phyloP scores from a whole-genome alignment of 2,797 vertebrate species.

The Chelon labrosus region DNA sequence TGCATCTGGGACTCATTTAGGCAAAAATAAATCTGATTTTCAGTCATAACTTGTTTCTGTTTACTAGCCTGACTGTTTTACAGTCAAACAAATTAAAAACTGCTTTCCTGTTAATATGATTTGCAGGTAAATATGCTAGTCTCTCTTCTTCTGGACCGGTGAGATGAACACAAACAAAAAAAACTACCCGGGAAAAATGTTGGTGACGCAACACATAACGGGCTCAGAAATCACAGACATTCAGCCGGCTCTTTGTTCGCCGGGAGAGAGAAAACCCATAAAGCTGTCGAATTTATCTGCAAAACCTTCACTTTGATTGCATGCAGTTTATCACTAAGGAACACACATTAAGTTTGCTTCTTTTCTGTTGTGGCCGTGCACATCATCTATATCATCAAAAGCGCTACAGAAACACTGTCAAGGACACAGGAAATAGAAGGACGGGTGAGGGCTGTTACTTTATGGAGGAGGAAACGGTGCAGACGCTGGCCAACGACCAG shows the following conservation, averaged over 20 bases:
- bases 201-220: constrained; percentile 15
- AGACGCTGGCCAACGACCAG: not conserved
- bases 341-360: constrained; percentile 4
- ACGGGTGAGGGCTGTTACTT: constrained; percentile 28
- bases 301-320: constrained; percentile 31
- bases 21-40: constrained; percentile 23
- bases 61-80: constrained; percentile 5
- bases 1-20: constrained; percentile 9
- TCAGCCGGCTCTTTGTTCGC: constrained; percentile 11
- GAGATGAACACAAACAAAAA: constrained; percentile 19
- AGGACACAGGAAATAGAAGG: constrained; percentile 21
- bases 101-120: not conserved
- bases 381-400: constrained; percentile 31
- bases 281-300: constrained; percentile 12
- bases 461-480: constrained; percentile 17
- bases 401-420: constrained; percentile 10
- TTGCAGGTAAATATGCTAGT: constrained; percentile 17
- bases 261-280: constrained; percentile 1
- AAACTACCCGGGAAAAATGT: constrained; percentile 31
- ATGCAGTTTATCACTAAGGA: constrained; percentile 27
- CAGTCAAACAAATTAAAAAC: constrained; percentile 18
- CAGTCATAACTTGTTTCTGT: constrained; percentile 19
- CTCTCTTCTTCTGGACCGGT: constrained; percentile 10
- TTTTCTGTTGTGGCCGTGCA: constrained; percentile 13
- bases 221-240: constrained; percentile 4